Conservation (phyloP, 2,113 vertebrate species). For the Zeus faber region DNA sequence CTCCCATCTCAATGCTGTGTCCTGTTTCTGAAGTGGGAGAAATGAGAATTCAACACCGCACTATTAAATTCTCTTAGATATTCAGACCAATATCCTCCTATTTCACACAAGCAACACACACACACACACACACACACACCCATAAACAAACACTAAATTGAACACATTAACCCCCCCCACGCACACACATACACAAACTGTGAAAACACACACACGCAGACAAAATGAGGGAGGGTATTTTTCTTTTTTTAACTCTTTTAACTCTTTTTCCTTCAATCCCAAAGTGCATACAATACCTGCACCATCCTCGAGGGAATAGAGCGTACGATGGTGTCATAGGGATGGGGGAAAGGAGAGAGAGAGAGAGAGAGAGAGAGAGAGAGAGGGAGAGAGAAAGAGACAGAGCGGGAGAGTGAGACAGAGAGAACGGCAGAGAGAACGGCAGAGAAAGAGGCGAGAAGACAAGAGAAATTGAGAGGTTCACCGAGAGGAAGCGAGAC, state of each 20-base stretch:
- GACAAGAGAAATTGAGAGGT: conserved; percentile 4
- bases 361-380: conserved; percentile 24
- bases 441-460: conserved; percentile 16
- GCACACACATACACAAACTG: conserved; percentile 5
- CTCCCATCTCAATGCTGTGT: neutral
- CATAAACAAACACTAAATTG: conserved; percentile 22
- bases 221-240: conserved; percentile 35
- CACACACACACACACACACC: conserved; percentile 30
- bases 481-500: neutral
- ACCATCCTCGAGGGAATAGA: conserved; percentile 41
- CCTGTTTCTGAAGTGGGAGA: conserved; percentile 33
- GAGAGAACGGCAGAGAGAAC: conserved; percentile 2
- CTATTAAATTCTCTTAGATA: conserved; percentile 48
- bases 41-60: conserved; percentile 52
- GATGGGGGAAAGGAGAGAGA: neutral
- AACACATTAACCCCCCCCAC: neutral
- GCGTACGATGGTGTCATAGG: conserved; percentile 19
- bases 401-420: conserved; percentile 13
- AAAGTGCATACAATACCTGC: conserved; percentile 40
- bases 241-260: conserved; percentile 54
- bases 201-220: conserved; percentile 20
- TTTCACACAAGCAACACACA: conserved; percentile 44
- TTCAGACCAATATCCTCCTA: conserved; percentile 56
- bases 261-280: conserved; percentile 49
- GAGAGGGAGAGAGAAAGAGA: conserved; percentile 26